Evolutionary conservation across 92 coral and sea anemone species (phyloP), one percentile per base, ranked within the genome.

Genomic region (Epizoanthus fatuus): DNA sequence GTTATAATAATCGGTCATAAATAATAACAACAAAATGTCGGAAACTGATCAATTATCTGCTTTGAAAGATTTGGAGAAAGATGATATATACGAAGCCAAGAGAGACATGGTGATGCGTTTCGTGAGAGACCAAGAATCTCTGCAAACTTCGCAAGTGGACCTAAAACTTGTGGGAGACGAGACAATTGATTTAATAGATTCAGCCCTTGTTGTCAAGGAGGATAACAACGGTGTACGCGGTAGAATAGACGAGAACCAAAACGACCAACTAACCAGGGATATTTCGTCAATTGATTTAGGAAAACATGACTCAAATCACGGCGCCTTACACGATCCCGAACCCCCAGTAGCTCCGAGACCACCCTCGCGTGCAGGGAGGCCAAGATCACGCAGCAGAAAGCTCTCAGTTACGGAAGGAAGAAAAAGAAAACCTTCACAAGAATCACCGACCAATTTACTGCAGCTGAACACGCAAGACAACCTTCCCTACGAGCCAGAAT

Each of bases 101-200:
- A 90, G 92, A 8, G 97, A 97, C 47, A 67, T 97, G 75, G 94
- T 97, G 9, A 25, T 97, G 88, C 97, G 98, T 25, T 97, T 97
- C 78, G 94, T 97, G 7, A 92, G 90, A 38, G 99, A 97, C 25
- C 99, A 97, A 69, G 99, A 97, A 76, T 74, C 94, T 3, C 80
- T 97, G 38, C 99, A 97, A 52, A 97, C 99, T 7, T 93, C 97
- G 3, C 97, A 93, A 81, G 95, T 90, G 45, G 96, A 88, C 14
- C 29, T 92, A 42, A 95, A 91, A 80, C 91, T 95, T 56, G 93
- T 88, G 9, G 95, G 92, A 56, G 99, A 97, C 60, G 92, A 83
- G 52, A 97, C 97, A 16, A 86, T 97, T 53, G 99, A 97, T 59
- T 90, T 97, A 72, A 95, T 97, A 2, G 99, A 97, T 80, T 90